Base-by-base conservation (phyloP, 35 echinoderm and acorn worm species). In the Nesometra sesokonis region DNA sequence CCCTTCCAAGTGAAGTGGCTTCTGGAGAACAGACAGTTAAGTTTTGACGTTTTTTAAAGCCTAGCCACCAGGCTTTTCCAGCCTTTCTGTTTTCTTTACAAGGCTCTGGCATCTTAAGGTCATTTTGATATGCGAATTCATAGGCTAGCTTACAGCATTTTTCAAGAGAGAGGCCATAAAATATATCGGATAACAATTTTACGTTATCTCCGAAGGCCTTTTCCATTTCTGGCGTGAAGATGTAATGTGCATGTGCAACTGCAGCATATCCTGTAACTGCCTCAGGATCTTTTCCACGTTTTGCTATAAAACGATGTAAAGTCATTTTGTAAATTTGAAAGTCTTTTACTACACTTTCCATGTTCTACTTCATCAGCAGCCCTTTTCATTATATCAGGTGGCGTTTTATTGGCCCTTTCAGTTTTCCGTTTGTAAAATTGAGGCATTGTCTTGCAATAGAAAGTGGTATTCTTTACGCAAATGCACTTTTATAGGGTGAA, bases 391-490 rank as follows among this genome's bases (percentile, higher is more conserved):
- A 86, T 34, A 81, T 86, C 33, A 1, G 0, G 31, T 0, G 85
- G 85, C 76, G 35, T 80, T 37, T 37, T 87, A 40, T n/a, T n/a
- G n/a, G 85, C 79, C 47, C 85, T 47, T 7, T 87, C 34, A 3
- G 85, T 91, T 83, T 87, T 91, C 36, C 80, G 85, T 80, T 91
- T 91, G 46, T 91, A 88, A 47, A 35, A 34, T 81, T 57, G 90
- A 77, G 47, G 85, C 90, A 88, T 91, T n/a, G n/a, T n/a, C n/a
- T n/a, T n/a, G n/a, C n/a, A n/a, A n/a, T n/a, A n/a, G n/a, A n/a
- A n/a, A n/a, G n/a, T n/a, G n/a, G n/a, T n/a, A n/a, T n/a, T n/a
- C n/a, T n/a, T n/a, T n/a, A n/a, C n/a, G n/a, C n/a, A n/a, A n/a
- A n/a, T n/a, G n/a, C n/a, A n/a, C n/a, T n/a, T n/a, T n/a, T n/a